Evolutionary conservation across 2,113 vertebrate genomes (phyloP).

Genomic region (Chaenogobius annularis): DNA sequence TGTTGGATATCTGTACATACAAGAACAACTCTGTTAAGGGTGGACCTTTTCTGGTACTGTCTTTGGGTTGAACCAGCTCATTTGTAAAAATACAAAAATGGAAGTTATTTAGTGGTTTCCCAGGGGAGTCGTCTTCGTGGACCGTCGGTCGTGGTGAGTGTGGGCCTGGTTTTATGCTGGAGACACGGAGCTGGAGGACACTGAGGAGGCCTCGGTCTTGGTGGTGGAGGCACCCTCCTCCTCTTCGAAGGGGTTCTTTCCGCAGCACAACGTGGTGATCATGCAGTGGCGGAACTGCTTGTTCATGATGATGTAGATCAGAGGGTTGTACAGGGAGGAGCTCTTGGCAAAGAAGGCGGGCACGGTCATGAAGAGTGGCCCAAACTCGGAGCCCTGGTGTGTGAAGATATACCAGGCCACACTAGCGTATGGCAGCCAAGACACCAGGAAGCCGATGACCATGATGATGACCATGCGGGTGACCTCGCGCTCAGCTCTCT

Average conservation of each 20-base stretch:
- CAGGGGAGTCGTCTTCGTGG: constrained; percentile 71
- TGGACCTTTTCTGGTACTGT: constrained; percentile 74
- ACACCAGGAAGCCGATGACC: constrained; percentile 87
- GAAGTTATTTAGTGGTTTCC: constrained; percentile 74
- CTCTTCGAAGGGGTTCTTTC: constrained; percentile 90
- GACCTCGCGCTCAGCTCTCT: constrained; percentile 97
- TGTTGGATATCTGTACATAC: constrained; percentile 76
- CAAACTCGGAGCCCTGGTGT: constrained; percentile 88
- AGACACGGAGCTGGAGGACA: constrained; percentile 92
- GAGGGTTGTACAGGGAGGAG: constrained; percentile 88
- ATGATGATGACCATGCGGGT: constrained; percentile 95
- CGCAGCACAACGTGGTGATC: constrained; percentile 95
- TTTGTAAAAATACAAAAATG: constrained; percentile 76
- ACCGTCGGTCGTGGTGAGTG: constrained; percentile 43
- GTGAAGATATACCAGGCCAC: constrained; percentile 91
- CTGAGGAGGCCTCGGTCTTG: constrained; percentile 93
- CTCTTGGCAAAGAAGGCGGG: constrained; percentile 96
- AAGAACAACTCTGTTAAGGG: constrained; percentile 75
- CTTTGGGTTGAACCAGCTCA: constrained; percentile 76
- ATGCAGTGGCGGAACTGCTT: constrained; percentile 99
- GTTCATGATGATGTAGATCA: constrained; percentile 97
- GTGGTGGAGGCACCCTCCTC: constrained; percentile 86
- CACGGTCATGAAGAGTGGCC: constrained; percentile 92
- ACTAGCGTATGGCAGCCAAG: constrained; percentile 87
- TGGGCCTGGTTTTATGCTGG: constrained; percentile 80